Base-by-base conservation (phyloP, 2,113 vertebrate genomes). In the Oplegnathus fasciatus region DNA sequence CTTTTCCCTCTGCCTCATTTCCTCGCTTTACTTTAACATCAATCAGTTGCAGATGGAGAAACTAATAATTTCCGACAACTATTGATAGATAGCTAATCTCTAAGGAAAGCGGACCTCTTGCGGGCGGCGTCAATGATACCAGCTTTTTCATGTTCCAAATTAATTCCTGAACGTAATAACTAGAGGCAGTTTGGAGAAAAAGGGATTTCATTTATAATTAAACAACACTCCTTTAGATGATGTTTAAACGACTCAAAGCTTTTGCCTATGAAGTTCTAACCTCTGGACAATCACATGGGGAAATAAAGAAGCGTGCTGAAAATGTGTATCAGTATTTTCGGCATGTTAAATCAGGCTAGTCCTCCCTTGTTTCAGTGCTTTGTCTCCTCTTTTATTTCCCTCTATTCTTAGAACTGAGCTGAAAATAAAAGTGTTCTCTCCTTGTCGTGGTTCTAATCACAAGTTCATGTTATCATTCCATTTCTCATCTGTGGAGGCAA, bases 1-100 rank as follows among this genome's bases (percentile, higher is more conserved):
- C 40, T 46, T 68, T 74, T 15, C 26, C 60, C 17, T 22, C 65
- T 40, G 44, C 66, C 60, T 80, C 14, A 40, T 88, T 86, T 85
- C 78, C 76, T 30, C 9, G 54, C 80, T 89, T 89, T 77, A 75
- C 74, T 85, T 85, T 75, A 75, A 67, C 79, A 88, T 89, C 86
- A 92, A 75, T 86, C 75, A 67, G 60, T 71, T 78, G 75, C 86
- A 87, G 90, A 94, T 83, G 80, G 79, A 82, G 71, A 91, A 91
- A 90, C 62, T 79, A 93, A 92, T 92, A 84, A 90, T 80, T 89
- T 92, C 88, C 73, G 75, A 88, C 88, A 87, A 86, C 78, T 86
- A 62, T 75, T 86, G 86, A 92, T 91, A 88, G 86, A 92, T 90
- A 74, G 83, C 86, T 94, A 89, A 93, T 94, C 94, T 92, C 84